Evolutionary conservation across 1,140 invertebrate species (phyloP).

Genomic region (Dryas iulia): DNA sequence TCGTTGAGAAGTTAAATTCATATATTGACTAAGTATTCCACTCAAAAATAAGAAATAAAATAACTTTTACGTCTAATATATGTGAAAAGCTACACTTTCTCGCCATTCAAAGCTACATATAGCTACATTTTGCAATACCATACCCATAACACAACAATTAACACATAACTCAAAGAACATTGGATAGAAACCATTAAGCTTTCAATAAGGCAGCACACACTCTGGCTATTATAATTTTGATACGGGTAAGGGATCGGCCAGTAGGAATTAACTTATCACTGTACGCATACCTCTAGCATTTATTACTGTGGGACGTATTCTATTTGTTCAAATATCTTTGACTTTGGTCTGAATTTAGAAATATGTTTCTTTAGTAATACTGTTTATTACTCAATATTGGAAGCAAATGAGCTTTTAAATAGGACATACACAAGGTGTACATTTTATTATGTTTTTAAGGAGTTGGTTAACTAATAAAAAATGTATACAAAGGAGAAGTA

Average conservation of each 20-base stretch:
- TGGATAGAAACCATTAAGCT: conserved; percentile 19
- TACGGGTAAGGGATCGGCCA: conserved; percentile 71
- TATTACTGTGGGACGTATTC: conserved; percentile 52
- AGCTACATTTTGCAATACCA: not conserved
- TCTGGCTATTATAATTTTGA: conserved; percentile 69
- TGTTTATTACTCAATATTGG: no score
- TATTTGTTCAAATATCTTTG: no score
- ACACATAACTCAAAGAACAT: conserved; percentile 18
- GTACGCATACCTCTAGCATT: conserved; percentile 76
- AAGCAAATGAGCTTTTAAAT: not conserved
- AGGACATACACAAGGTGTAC: no score
- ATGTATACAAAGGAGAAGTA: no score
- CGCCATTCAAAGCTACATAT: not conserved
- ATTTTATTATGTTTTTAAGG: no score
- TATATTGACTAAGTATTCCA: no score
- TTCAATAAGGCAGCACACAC: conserved; percentile 40
- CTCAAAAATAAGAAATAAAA: no score
- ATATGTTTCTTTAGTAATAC: no score
- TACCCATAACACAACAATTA: conserved; percentile 17
- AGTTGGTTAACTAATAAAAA: no score
- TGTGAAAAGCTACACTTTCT: not conserved
- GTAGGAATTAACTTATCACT: conserved; percentile 76
- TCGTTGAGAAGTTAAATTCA: no score
- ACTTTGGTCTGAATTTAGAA: no score
- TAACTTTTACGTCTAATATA: not conserved